Base-by-base conservation (phyloP, 2,113 vertebrate genomes). In the Sinocyclocheilus anophthalmus region DNA sequence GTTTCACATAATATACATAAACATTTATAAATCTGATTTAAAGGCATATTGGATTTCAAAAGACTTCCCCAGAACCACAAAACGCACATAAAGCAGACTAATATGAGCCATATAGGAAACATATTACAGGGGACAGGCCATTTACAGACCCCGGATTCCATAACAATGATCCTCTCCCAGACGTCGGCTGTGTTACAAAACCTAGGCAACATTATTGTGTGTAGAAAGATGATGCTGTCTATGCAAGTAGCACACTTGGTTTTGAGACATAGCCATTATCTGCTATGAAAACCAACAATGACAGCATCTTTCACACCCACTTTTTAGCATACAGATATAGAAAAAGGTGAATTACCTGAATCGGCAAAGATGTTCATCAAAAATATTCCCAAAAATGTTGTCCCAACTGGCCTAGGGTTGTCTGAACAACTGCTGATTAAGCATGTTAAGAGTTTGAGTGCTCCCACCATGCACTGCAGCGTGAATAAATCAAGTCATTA, bases 11-110 rank as follows among this genome's bases (percentile, higher is more conserved):
- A 95, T 91, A 90, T 92, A 93, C 93, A 93, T 94, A 95, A 96
- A 96, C 94, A 96, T 96, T 95, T 95, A 94, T 93, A 95, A 96
- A 95, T 96, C 94, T 93, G 92, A 95, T 95, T 96, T 95, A 94
- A 94, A 92, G 92, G 88, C 89, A 90, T 96, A 94, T 95, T 93
- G 93, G 89, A 93, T 96, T 95, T 95, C 94, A 95, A 95, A 95
- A 92, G 92, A 87, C 86, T 92, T 93, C 92, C 90, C 84, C 87
- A 78, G 84, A 89, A 90, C 90, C 90, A 89, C 81, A 86, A 63
- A 87, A 86, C 45, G 84, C 91, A 91, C 90, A 90, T 89, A 84
- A 90, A 90, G 81, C 85, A 33, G 90, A 72, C 89, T 95, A 95
- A 95, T 94, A 93, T 84, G 92, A 95, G 92, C 94, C 94, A 95